A percentile compares a stretch with the other conserved stretches of the same genome.
Conservation (phyloP, 1,140 invertebrate genomes). For the Aphaenogaster floridana region DNA sequence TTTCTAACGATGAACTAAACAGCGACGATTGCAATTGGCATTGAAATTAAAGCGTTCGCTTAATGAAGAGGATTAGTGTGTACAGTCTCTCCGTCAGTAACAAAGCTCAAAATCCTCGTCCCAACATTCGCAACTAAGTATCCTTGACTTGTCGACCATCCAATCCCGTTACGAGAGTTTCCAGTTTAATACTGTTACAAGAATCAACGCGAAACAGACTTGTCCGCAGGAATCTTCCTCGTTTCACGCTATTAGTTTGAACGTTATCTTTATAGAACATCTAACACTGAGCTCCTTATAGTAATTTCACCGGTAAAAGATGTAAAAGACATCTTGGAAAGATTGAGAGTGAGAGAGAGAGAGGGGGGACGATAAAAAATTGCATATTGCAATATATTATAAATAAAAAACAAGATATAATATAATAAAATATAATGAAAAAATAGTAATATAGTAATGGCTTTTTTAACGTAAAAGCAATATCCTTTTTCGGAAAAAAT, state of each 20-base stretch:
- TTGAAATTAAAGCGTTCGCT: constrained; percentile 55
- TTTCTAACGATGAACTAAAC: constrained; percentile 21
- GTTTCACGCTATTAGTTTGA: constrained; percentile 44
- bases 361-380: not conserved
- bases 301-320: not conserved
- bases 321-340: not conserved
- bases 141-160: constrained; percentile 66
- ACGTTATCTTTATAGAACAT: constrained; percentile 50
- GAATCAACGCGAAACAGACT: constrained; percentile 65
- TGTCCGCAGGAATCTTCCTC: constrained; percentile 45
- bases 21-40: constrained; percentile 38
- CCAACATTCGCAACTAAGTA: constrained; percentile 66
- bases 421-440: not conserved
- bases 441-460: not conserved
- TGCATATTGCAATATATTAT: not conserved
- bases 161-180: constrained; percentile 72
- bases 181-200: constrained; percentile 68
- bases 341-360: not conserved
- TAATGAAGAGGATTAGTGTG: constrained; percentile 67
- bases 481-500: not conserved
- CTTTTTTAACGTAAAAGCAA: not conserved
- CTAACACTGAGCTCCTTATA: not conserved
- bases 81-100: constrained; percentile 42
- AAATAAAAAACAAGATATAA: not conserved
- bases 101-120: constrained; percentile 65